Conservation (phyloP, 2,797 vertebrate genomes). For the Austrolebias charrua region DNA sequence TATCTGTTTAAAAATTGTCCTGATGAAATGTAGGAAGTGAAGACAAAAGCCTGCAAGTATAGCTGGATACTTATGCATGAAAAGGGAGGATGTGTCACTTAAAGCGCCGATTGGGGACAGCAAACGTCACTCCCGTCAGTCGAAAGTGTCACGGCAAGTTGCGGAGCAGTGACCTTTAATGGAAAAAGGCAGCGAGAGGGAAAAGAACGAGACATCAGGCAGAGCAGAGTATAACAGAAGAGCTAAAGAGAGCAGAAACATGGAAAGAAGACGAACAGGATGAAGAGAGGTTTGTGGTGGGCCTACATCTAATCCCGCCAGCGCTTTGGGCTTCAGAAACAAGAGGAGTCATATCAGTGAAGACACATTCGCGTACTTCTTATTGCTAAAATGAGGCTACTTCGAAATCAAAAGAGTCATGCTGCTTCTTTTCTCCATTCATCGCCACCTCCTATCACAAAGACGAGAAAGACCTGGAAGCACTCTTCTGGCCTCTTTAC, state of each 20-base stretch:
- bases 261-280: slow-evolving; percentile 14
- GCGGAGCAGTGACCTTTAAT: slow-evolving; percentile 54
- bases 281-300: slow-evolving; percentile 37
- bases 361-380: slow-evolving; percentile 49
- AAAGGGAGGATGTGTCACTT: slow-evolving; percentile 19
- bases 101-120: slow-evolving; percentile 27
- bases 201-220: slow-evolving; percentile 28
- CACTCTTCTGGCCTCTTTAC: slow-evolving; percentile 62
- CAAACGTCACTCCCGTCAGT: slow-evolving; percentile 55
- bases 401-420: slow-evolving; percentile 27
- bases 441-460: slow-evolving; percentile 44
- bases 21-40: slow-evolving; percentile 9
- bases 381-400: slow-evolving; percentile 62
- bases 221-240: slow-evolving; percentile 31
- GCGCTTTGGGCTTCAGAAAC: slow-evolving; percentile 45
- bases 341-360: slow-evolving; percentile 59
- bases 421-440: slow-evolving; percentile 30
- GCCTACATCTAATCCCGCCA: slow-evolving; percentile 51
- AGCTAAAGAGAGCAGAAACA: slow-evolving; percentile 46
- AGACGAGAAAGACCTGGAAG: slow-evolving; percentile 50
- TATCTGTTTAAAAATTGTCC: not conserved
- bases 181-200: slow-evolving; percentile 12
- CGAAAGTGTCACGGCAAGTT: slow-evolving; percentile 49
- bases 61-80: slow-evolving; percentile 40
- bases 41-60: slow-evolving; percentile 22